Evolutionary conservation across 2,888 invertebrate species (phyloP), one percentile per base, ranked within the genome.

Genomic region (Aleiodes alternator): DNA sequence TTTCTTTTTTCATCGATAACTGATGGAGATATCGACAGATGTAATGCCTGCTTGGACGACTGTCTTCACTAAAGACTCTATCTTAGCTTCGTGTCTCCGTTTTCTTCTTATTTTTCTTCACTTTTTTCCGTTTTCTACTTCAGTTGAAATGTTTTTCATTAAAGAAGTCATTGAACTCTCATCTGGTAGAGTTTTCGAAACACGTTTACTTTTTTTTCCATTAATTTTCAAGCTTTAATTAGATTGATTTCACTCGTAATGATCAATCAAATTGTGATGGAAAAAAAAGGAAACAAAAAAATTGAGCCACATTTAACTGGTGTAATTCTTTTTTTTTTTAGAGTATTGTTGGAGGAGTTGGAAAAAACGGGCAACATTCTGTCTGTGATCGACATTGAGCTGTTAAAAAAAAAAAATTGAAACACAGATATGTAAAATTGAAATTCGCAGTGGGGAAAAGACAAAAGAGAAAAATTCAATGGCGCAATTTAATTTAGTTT

Each of bases 21-120:
- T 81, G 83, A 85, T 84, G 84, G 81, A 83, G 85, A 86, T 85
- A 85, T 86, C 85, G 85, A 84, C 84, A 85, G 84, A 84, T 83
- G 84, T 84, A 84, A 84, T 84, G 81, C 83, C 34, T 80, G 80
- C 79, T 80, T 64, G 64, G 66, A 75, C 64, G 55, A 75, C 70
- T 53, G 51, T 57, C 68, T 50, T 12, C 50, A 48, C 48, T 59
- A 48, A 68, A 68, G 59, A 64, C 59, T 72, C 57, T 69, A 38
- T 53, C 50, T 51, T 38, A 29, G 56, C 69, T 69, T 23, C 34
- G 64, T 23, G 14, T 23, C 4, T 16, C 9, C 8, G 51, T 56
- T n/a, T 71, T 51, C 53, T 64, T 55, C 12, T 48, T 50, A 12
- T n/a, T 43, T 29, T 16, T 48, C 31, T 38, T 38, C 50, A 14